phyloP scores from a whole-genome alignment of 2,113 vertebrate species.

The Pseudonaja textilis region DNA sequence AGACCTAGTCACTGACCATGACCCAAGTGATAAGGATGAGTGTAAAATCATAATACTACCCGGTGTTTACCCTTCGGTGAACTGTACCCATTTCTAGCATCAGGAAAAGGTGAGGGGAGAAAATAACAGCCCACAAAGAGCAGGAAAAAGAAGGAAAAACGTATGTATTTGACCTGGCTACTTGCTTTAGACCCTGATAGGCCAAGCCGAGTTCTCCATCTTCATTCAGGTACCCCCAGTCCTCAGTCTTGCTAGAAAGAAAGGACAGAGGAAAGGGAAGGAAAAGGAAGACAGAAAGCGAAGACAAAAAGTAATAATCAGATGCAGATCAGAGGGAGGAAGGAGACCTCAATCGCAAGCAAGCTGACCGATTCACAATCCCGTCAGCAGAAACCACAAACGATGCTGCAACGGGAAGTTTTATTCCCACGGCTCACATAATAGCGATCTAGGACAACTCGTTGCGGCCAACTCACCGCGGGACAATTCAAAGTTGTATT shows the following conservation, averaged over 20 bases:
- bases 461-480: too few species aligned
- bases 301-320: conserved; percentile 52
- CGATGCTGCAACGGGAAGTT: background rate
- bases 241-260: conserved; percentile 83
- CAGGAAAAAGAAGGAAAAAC: conserved; percentile 8
- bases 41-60: background rate
- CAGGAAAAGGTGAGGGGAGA: background rate
- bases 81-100: background rate
- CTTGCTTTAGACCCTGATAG: conserved; percentile 93
- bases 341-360: background rate
- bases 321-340: conserved; percentile 5
- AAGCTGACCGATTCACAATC: background rate
- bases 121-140: background rate
- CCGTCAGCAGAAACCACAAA: background rate
- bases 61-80: background rate
- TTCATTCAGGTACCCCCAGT: conserved; percentile 91
- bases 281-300: conserved; percentile 49
- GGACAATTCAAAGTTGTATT: background rate
- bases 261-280: conserved; percentile 65
- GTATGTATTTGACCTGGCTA: conserved; percentile 81
- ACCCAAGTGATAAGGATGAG: background rate
- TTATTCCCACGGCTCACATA: background rate
- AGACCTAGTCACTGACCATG: background rate
- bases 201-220: conserved; percentile 93
- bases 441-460: background rate